Base-by-base conservation (phyloP, 2,888 invertebrate genomes). In the Emmelina monodactyla region DNA sequence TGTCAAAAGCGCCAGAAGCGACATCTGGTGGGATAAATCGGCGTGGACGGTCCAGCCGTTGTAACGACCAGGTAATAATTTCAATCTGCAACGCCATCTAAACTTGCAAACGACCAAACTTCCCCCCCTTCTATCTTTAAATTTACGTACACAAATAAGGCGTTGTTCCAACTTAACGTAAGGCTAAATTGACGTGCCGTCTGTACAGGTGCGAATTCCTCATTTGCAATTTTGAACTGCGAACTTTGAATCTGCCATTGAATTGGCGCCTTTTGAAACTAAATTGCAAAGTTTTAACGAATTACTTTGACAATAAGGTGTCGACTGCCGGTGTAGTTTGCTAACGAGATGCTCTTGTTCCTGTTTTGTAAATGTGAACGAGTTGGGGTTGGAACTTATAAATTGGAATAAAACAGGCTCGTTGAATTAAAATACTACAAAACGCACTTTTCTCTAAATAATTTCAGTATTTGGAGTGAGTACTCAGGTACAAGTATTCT, bases 151-250 rank as follows among this genome's bases (percentile, higher is more conserved):
- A 71, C 67, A 72, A 73, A 70, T 65, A 71, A 68, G 62, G 64
- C 53, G 55, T 58, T 46, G 54, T 54, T 44, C 49, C 60, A 64
- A 67, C 56, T 65, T 64, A 51, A 49, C 53, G 50, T 49, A 51
- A 54, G 55, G 54, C 55, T 55, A 29, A 29, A 29, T 14, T 29
- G 13, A 29, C 71, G 66, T 66, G 63, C 47, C 11, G 12, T 51
- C 60, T 60, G 62, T 64, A 66, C 66, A 70, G n/a, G n/a, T 69
- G 67, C 70, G 70, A 72, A 72, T 58, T 72, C 71, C 71, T 76
- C 71, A 75, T 76, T 73, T n/a, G 71, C 75, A 75, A 72, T 73
- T 65, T 72, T 55, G 58, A 56, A 55, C 57, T 59, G 55, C 55
- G 55, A 62, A 63, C 58, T 61, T 55, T 56, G 59, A 64, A 55